phyloP scores from a whole-genome alignment of 1,140 invertebrate genomes.

The Drosophila orena region DNA sequence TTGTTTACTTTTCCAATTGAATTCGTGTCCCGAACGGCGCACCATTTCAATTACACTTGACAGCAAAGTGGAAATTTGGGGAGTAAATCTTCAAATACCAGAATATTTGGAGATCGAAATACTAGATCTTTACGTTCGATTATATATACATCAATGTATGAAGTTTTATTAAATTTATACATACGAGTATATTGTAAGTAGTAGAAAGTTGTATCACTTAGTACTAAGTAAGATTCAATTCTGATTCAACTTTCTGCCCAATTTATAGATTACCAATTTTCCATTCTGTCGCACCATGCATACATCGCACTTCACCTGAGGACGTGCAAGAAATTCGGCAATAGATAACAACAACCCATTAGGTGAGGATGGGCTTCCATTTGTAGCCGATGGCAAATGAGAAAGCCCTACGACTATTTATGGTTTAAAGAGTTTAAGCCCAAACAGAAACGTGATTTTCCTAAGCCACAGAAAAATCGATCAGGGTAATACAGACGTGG shows the following conservation, averaged over 20 bases:
- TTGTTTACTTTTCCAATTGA: constrained; percentile 77
- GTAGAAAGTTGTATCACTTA: too few relatives aligned
- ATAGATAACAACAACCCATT: constrained; percentile 58
- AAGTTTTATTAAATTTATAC: too few relatives aligned
- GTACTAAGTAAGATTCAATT: too few relatives aligned
- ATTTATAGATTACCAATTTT: background rate
- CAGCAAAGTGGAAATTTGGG: constrained; percentile 17
- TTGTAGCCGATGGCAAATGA: constrained; percentile 37
- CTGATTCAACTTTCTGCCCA: too few relatives aligned
- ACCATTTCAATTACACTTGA: constrained; percentile 56
- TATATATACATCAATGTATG: too few relatives aligned
- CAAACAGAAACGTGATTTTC: constrained; percentile 52
- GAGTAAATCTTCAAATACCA: background rate
- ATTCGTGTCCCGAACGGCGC: constrained; percentile 49
- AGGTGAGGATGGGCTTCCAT: constrained; percentile 6
- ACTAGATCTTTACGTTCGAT: too few relatives aligned
- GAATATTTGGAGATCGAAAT: too few relatives aligned
- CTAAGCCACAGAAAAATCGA: constrained; percentile 37
- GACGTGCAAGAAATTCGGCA: constrained; percentile 43
- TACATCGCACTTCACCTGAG: constrained; percentile 34
- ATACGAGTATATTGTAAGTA: too few relatives aligned
- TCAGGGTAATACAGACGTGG: constrained; percentile 50
- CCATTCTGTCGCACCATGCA: background rate
- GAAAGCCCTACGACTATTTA: constrained; percentile 46
- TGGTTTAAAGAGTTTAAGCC: constrained; percentile 57